Evolutionary conservation across 2,113 vertebrate species (phyloP).

Genomic region (Empidonax alnorum): DNA sequence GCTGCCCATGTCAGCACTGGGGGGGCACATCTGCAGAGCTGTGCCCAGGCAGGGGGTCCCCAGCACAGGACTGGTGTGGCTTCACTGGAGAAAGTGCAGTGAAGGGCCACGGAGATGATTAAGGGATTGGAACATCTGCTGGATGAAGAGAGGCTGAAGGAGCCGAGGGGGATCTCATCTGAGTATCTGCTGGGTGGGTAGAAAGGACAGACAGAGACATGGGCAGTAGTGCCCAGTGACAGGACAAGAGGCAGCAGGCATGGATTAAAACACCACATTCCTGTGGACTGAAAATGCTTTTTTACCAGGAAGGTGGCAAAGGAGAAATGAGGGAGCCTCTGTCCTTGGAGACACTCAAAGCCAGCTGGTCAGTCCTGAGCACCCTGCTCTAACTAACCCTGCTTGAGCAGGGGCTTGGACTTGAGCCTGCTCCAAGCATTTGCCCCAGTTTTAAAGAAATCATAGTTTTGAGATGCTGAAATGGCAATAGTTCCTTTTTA

Average conservation of each 20-base stretch:
- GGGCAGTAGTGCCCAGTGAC: neutral
- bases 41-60: neutral
- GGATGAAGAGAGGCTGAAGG: neutral
- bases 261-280: neutral
- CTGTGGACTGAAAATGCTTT: neutral
- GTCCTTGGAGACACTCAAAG: neutral
- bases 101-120: neutral
- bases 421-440: neutral
- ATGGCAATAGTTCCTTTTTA: neutral
- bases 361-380: neutral
- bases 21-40: neutral
- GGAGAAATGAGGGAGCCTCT: neutral
- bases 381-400: neutral
- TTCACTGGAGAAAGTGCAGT: neutral
- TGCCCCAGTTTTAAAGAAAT: neutral
- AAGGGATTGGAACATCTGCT: neutral
- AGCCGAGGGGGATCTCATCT: neutral
- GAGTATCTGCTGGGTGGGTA: neutral
- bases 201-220: neutral
- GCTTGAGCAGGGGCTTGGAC: neutral
- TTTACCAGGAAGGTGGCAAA: neutral
- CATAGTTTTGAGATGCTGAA: neutral
- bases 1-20: neutral
- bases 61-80: neutral
- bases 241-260: neutral